phyloP scores from a whole-genome alignment of 1,140 invertebrate genomes.

The Cheumatopsyche charites region DNA sequence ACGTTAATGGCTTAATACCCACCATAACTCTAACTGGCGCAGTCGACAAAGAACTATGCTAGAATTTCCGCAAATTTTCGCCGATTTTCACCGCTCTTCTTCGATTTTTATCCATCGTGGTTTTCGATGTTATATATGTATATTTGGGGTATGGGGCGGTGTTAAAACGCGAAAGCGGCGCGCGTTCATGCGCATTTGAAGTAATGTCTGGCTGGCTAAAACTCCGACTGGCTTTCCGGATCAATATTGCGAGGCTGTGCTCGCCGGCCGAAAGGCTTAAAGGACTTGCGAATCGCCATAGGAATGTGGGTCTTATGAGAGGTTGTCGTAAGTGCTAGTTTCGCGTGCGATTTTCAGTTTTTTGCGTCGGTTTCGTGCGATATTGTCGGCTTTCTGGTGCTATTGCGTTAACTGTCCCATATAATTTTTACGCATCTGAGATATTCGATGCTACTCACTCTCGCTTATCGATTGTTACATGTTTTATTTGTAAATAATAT shows the following conservation, averaged over 20 bases:
- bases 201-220: conserved; percentile 31
- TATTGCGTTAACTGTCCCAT: conserved; percentile 40
- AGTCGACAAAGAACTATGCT: conserved; percentile 14
- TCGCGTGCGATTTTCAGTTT: no score
- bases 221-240: conserved; percentile 43
- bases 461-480: no score
- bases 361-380: neutral
- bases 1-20: conserved; percentile 45
- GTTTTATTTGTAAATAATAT: no score
- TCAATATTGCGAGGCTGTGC: conserved; percentile 42
- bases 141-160: neutral
- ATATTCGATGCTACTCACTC: conserved; percentile 3
- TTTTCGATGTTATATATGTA: neutral
- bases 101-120: neutral
- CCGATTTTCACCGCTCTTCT: conserved; percentile 3
- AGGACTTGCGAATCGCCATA: conserved; percentile 21
- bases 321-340: no score
- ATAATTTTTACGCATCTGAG: conserved; percentile 35
- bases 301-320: neutral
- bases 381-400: conserved; percentile 4
- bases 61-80: neutral
- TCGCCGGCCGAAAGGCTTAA: conserved; percentile 39
- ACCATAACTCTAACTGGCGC: conserved; percentile 39
- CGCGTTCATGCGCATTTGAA: conserved; percentile 45
- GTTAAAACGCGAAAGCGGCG: conserved; percentile 34